Conservation (phyloP, 1,140 invertebrate genomes). For the Halesus radiatus region DNA sequence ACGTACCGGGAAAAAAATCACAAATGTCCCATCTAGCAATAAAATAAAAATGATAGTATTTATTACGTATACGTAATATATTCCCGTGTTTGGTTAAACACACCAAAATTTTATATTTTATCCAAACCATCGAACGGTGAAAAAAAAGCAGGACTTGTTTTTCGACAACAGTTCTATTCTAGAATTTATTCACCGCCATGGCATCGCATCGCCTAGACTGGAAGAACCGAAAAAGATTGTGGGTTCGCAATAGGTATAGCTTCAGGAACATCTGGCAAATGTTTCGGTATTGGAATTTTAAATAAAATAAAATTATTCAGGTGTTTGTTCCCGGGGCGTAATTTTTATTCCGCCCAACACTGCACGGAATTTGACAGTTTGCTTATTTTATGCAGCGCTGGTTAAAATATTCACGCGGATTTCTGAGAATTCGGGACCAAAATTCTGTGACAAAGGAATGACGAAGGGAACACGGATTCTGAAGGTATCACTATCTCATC, state of each 20-base stretch:
- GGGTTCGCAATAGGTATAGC: background rate
- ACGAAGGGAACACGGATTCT: slow-evolving; percentile 26
- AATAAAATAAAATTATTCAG: slow-evolving; percentile 54
- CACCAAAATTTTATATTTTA: background rate
- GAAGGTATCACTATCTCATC: too few species aligned
- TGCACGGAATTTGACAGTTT: slow-evolving; percentile 45
- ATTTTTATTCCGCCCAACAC: slow-evolving; percentile 54
- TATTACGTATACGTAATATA: too few species aligned
- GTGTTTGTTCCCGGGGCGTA: slow-evolving; percentile 45
- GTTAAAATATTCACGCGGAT: slow-evolving; percentile 48
- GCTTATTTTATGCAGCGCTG: slow-evolving; percentile 49
- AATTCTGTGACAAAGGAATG: slow-evolving; percentile 39
- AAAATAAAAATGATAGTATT: too few species aligned
- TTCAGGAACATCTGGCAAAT: slow-evolving; percentile 45
- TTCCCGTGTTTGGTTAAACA: too few species aligned
- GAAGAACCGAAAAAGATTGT: slow-evolving; percentile 23
- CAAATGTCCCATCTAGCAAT: too few species aligned
- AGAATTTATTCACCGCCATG: background rate
- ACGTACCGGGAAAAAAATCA: too few species aligned
- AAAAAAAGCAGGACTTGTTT: slow-evolving; percentile 24
- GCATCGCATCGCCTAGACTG: slow-evolving; percentile 6
- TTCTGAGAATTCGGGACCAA: slow-evolving; percentile 41
- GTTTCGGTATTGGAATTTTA: slow-evolving; percentile 52
- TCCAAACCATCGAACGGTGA: background rate
- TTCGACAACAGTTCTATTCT: background rate